Evolutionary conservation across 2,113 vertebrate species (phyloP).

Genomic region (Edolisoma coerulescens): DNA sequence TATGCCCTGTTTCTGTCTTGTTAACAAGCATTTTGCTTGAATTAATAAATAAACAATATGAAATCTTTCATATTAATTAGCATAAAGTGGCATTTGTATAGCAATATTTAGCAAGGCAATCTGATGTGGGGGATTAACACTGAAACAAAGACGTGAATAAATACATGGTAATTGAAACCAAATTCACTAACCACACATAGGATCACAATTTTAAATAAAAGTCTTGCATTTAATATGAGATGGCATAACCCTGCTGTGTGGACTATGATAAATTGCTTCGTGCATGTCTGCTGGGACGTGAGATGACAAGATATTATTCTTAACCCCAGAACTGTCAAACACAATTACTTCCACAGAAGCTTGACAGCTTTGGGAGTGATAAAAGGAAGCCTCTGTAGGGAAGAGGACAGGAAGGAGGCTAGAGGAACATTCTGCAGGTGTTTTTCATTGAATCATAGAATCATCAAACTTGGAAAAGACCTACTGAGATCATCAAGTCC

Average conservation of each 20-base stretch:
- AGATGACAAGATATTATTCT: constrained; percentile 34
- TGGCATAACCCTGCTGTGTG: not conserved
- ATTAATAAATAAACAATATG: constrained; percentile 66
- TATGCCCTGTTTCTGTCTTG: constrained; percentile 33
- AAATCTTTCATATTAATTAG: constrained; percentile 65
- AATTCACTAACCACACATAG: not conserved
- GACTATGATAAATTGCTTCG: constrained; percentile 54
- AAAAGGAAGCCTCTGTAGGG: not conserved
- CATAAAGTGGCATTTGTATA: constrained; percentile 44
- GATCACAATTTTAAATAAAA: constrained; percentile 18
- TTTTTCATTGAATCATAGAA: not conserved
- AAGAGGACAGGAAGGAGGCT: not conserved
- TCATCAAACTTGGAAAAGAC: not conserved
- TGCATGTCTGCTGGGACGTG: not conserved
- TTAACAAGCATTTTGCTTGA: constrained; percentile 51
- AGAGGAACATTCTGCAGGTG: not conserved
- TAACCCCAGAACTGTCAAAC: constrained; percentile 42
- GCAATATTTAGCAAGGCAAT: constrained; percentile 35
- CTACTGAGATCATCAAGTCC: not conserved
- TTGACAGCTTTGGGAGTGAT: constrained; percentile 10
- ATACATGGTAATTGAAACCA: constrained; percentile 25
- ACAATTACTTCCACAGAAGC: constrained; percentile 23
- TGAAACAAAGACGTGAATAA: constrained; percentile 55
- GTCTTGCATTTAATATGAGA: constrained; percentile 37
- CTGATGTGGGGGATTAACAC: constrained; percentile 9